Evolutionary conservation across 2,797 vertebrate species (phyloP).

Genomic region (Gadopsis bispinosus): DNA sequence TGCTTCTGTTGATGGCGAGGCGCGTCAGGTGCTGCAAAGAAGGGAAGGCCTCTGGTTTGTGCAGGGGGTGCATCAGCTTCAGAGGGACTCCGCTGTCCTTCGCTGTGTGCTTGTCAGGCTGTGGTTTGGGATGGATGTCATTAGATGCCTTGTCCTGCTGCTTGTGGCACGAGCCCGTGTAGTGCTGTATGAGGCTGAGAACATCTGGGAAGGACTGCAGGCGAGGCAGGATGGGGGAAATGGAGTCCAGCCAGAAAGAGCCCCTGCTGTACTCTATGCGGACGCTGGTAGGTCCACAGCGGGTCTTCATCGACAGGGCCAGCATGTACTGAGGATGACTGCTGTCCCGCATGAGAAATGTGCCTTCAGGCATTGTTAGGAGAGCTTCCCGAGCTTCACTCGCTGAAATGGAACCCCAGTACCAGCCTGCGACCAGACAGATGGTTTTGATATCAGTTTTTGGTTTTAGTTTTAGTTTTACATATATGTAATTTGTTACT

Average conservation of each 20-base stretch:
- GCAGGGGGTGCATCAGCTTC: constrained; percentile 87
- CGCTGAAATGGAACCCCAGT: constrained; percentile 94
- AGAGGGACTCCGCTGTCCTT: constrained; percentile 87
- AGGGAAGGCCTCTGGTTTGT: constrained; percentile 84
- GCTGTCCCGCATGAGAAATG: constrained; percentile 95
- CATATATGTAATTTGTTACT: not conserved
- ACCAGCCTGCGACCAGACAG: constrained; percentile 88
- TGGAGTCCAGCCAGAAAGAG: constrained; percentile 92
- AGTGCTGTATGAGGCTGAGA: constrained; percentile 93
- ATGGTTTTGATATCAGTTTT: not conserved
- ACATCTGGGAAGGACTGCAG: constrained; percentile 92
- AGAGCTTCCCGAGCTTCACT: constrained; percentile 92
- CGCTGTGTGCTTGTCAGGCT: constrained; percentile 52
- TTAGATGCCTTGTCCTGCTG: constrained; percentile 55
- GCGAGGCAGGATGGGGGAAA: constrained; percentile 86
- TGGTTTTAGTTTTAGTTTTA: not conserved
- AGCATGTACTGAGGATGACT: constrained; percentile 95
- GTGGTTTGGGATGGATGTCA: constrained; percentile 61
- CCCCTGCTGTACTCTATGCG: constrained; percentile 91
- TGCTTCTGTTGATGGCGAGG: constrained; percentile 89
- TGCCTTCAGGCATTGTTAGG: constrained; percentile 90
- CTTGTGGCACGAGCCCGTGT: constrained; percentile 83
- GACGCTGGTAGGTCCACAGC: constrained; percentile 93
- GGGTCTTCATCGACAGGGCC: constrained; percentile 93
- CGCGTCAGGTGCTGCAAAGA: constrained; percentile 94